Percentiles rank a stretch among this genome's conserved stretches.
Conservation (phyloP, 2,113 vertebrate species). For the Gyps fulvus region DNA sequence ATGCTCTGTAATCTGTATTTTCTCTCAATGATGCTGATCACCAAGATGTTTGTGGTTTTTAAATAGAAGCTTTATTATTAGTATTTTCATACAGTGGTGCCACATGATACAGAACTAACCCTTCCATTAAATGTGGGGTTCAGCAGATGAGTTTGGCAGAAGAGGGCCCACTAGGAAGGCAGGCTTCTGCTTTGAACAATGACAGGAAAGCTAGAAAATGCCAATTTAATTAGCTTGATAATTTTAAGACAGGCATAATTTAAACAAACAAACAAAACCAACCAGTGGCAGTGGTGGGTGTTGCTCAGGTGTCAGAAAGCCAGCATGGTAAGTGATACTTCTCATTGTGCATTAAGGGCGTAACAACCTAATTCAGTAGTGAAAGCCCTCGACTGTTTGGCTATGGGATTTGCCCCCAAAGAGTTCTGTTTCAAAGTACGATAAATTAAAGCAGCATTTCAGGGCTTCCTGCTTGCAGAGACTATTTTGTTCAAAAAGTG, state of each 20-base stretch:
- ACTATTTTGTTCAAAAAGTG: background rate
- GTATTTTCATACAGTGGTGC: background rate
- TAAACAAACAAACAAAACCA: background rate
- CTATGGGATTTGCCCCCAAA: background rate
- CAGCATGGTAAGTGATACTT: background rate
- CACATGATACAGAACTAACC: background rate
- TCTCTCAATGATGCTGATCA: background rate
- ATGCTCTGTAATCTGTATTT: background rate
- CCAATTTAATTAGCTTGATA: background rate
- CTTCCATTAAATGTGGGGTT: background rate
- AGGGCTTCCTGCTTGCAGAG: background rate
- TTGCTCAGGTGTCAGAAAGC: background rate
- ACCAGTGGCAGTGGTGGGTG: background rate
- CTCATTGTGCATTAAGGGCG: background rate
- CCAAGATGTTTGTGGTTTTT: background rate
- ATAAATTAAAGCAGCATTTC: background rate
- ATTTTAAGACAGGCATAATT: background rate
- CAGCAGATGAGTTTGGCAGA: background rate
- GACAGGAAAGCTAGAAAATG: background rate
- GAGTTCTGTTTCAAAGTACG: background rate
- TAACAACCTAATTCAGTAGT: rapidly evolving
- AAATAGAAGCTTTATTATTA: background rate
- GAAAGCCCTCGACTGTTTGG: background rate
- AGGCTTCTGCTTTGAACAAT: background rate
- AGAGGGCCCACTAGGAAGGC: background rate